These are phyloP conservation scores for Heteromormyrus szaboi DNA, from an alignment of 2,797 vertebrate species.

Conservation along the genomic window DNA sequence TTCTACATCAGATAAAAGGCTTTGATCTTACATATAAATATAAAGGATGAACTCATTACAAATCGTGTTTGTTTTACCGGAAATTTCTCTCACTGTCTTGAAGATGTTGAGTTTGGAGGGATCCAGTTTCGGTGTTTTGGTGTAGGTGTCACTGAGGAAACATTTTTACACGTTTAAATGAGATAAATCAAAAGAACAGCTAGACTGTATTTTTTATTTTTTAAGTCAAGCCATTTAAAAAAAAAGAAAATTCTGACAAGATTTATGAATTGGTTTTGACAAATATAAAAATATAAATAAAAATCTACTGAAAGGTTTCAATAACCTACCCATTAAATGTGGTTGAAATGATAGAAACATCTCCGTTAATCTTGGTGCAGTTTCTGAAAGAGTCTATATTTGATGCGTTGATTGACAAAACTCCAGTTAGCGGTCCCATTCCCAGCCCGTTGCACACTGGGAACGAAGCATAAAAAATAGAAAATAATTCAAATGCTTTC, in stretches of 20 bases:
- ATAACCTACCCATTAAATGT: conserved; percentile 75
- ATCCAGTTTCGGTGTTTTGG: conserved; percentile 72
- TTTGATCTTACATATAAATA: neutral
- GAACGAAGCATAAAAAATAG: neutral
- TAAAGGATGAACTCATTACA: neutral
- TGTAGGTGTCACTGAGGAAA: conserved; percentile 73
- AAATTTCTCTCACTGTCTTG: conserved; percentile 89
- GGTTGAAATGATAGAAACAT: conserved; percentile 72
- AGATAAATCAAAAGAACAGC: neutral
- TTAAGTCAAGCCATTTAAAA: neutral
- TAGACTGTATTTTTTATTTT: neutral
- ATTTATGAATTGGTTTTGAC: neutral
- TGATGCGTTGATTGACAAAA: conserved; percentile 81
- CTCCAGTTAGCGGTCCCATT: conserved; percentile 62
- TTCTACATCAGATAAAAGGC: neutral
- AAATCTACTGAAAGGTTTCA: neutral
- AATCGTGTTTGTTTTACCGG: conserved; percentile 64
- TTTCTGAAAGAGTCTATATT: conserved; percentile 92
- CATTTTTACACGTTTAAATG: neutral
- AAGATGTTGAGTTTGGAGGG: conserved; percentile 76
- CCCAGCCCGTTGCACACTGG: conserved; percentile 82
- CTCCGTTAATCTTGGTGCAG: conserved; percentile 87
- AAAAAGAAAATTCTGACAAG: neutral
- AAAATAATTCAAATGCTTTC: neutral
- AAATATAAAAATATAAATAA: neutral